phyloP scores from a whole-genome alignment of 2,888 invertebrate species.

The Toxonevra muliebris region DNA sequence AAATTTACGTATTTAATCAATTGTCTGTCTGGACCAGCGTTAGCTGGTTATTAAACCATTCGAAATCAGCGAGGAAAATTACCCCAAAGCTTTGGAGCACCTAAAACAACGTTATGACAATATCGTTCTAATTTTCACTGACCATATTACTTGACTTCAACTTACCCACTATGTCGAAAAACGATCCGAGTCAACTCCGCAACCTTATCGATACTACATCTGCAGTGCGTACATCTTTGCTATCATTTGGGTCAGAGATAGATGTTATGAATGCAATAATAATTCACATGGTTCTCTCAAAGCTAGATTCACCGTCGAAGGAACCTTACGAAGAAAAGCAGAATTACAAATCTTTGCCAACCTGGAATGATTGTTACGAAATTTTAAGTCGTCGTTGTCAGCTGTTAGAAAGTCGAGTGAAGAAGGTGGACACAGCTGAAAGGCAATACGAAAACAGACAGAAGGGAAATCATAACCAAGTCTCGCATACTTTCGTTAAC shows the following conservation, averaged over 20 bases:
- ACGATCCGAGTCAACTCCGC: constrained; percentile 8
- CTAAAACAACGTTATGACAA: constrained; percentile 24
- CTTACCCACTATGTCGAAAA: neutral
- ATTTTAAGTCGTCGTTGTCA: constrained; percentile 6
- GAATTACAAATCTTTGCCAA: constrained; percentile 1
- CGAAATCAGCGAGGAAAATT: constrained; percentile 23
- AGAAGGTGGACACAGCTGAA: too few species aligned
- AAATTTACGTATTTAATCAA: constrained; percentile 25
- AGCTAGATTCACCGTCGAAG: constrained; percentile 6
- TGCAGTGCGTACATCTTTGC: constrained; percentile 10
- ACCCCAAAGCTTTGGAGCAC: constrained; percentile 12
- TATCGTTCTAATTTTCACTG: too few species aligned
- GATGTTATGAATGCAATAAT: constrained; percentile 4
- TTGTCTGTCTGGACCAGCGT: constrained; percentile 18
- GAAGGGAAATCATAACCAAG: too few species aligned
- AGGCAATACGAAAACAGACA: too few species aligned
- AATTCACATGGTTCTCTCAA: neutral
- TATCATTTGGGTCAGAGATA: constrained; percentile 10
- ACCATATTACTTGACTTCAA: neutral
- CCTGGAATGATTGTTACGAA: constrained; percentile 8
- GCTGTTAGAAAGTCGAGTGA: neutral
- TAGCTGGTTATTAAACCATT: constrained; percentile 21
- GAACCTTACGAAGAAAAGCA: constrained; percentile 2
- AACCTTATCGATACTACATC: constrained; percentile 14
- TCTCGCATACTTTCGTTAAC: too few species aligned